A percentile compares a stretch with the other conserved stretches of the same genome.
Conservation (phyloP, 2,113 vertebrate species). For the Columbina picui region DNA sequence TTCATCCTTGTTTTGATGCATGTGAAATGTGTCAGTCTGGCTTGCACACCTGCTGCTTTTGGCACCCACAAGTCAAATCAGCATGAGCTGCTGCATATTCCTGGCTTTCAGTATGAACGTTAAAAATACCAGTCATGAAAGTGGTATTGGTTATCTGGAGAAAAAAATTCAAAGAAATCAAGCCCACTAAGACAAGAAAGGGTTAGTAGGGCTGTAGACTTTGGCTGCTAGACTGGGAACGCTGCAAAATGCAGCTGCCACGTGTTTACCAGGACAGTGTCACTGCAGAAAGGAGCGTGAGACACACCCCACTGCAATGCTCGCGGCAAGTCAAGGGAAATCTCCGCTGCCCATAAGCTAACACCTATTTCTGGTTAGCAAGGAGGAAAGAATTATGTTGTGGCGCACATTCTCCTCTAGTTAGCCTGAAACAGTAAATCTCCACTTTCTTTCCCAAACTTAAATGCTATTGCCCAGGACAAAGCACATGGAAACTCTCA, state of each 20-base stretch:
- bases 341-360: background rate
- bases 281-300: background rate
- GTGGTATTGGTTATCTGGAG: background rate
- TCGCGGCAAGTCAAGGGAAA: background rate
- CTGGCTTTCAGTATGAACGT: background rate
- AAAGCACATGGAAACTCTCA: slow-evolving; percentile 36
- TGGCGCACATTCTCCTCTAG: background rate
- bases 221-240: background rate
- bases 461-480: background rate
- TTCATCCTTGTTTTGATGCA: background rate
- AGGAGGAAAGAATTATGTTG: background rate
- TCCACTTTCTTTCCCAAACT: background rate
- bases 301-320: background rate
- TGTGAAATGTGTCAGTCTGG: background rate
- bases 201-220: background rate
- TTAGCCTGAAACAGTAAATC: background rate
- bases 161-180: background rate
- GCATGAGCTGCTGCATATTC: background rate
- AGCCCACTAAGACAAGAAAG: background rate
- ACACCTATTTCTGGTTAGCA: slow-evolving; percentile 13
- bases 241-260: background rate
- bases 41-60: background rate
- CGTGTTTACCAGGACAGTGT: background rate
- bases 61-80: background rate
- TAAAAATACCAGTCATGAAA: background rate